phyloP scores from a whole-genome alignment of 2,113 vertebrate species.

The Melanerpes aurifrons region DNA sequence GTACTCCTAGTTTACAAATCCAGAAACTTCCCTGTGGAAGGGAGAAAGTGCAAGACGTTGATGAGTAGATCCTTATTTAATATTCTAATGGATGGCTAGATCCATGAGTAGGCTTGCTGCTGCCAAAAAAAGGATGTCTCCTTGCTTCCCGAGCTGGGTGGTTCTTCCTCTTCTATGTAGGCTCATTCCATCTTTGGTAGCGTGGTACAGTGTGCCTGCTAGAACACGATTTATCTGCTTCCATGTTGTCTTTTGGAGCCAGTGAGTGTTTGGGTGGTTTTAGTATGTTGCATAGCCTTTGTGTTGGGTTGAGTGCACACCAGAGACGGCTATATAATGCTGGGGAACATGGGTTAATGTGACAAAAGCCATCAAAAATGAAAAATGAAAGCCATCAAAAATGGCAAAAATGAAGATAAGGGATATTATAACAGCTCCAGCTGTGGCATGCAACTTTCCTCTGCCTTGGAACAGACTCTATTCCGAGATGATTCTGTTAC shows the following conservation, averaged over 20 bases:
- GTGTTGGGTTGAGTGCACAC: not conserved
- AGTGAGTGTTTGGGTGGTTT: not conserved
- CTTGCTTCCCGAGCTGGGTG: not conserved
- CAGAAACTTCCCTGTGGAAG: not conserved
- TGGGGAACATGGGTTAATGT: not conserved
- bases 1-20: not conserved
- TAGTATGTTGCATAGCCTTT: not conserved
- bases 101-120: not conserved
- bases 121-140: not conserved
- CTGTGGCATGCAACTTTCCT: not conserved
- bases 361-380: not conserved
- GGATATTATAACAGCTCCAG: not conserved
- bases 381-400: too few species aligned
- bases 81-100: not conserved
- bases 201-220: not conserved
- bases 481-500: not conserved
- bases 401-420: not conserved
- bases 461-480: not conserved
- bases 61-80: not conserved
- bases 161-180: not conserved
- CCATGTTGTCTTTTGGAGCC: not conserved
- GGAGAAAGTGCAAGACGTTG: not conserved
- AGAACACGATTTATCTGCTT: not conserved
- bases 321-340: rapidly evolving
- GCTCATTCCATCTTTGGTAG: not conserved